Base-by-base conservation (phyloP, 2,113 vertebrate species). In the Pelecanus crispus region DNA sequence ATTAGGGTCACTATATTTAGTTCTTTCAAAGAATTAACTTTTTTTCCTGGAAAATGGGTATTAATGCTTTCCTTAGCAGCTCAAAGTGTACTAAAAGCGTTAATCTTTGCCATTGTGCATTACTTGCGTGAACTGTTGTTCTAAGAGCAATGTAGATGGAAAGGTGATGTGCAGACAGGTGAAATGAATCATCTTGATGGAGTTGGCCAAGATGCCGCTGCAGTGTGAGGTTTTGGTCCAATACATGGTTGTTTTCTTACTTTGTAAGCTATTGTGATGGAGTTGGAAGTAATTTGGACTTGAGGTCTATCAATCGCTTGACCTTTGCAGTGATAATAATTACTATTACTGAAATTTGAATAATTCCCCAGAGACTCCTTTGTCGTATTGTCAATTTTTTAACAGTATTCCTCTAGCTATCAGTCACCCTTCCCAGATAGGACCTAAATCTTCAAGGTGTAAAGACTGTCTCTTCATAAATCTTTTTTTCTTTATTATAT, bases 301-400 rank as follows among this genome's bases (percentile, higher is more conserved):
- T 72, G 49, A 75, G 31, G 28, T 49, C 61, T 79, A 2, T 67
- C 44, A 52, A 1, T 79, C 0, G 0, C 87, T 17, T 87, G 65
- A 79, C 47, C 18, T 81, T 79, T 92, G 29, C 15, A 44, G 34
- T 52, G 55, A 44, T 79, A 11, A 53, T 72, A 47, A 56, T 77
- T 62, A 26, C 24, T 32, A 2, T 59, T 91, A 49, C 25, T 85
- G 73, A 90, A 75, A 75, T 79, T 12, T 58, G 18, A 79, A 9
- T 72, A 40, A 36, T 85, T 93, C 7, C 44, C 34, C 9, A 0
- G 44, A 85, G 58, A 31, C n/a, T 92, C 2, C 11, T 74, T 15
- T 88, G 40, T 92, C 26, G 4, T 38, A 32, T 14, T 83, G 55
- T 77, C 36, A 17, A 0, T 71, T 86, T 83, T 71, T 58, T 59